phyloP scores from a whole-genome alignment of 2,797 vertebrate genomes.

The Salarias fasciatus region DNA sequence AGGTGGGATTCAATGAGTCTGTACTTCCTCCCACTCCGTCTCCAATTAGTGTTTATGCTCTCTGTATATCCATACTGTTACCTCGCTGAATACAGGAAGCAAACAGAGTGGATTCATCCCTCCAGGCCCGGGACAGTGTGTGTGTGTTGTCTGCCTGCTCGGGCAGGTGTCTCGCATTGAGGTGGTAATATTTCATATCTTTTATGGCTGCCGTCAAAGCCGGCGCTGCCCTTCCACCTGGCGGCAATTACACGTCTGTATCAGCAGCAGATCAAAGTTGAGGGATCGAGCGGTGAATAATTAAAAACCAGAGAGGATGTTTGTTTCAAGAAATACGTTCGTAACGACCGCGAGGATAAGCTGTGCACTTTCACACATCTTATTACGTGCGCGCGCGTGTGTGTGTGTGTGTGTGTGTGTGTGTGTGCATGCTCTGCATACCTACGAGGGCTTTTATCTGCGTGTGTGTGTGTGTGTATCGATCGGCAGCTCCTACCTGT shows the following conservation, averaged over 20 bases:
- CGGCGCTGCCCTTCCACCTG: conserved; percentile 26
- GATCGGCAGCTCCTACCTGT: conserved; percentile 82
- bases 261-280: conserved; percentile 32
- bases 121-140: too few species aligned
- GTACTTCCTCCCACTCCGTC: too few species aligned
- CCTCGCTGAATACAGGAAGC: too few species aligned
- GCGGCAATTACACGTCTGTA: conserved; percentile 37
- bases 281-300: not conserved
- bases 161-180: conserved; percentile 34
- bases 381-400: conserved; percentile 6
- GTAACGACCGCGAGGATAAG: conserved; percentile 13
- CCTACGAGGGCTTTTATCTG: conserved; percentile 16
- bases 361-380: conserved; percentile 3
- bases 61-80: too few species aligned
- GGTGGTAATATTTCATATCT: conserved; percentile 16
- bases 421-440: conserved; percentile 15
- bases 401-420: conserved; percentile 10
- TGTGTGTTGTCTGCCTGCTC: too few species aligned
- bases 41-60: too few species aligned
- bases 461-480: not conserved
- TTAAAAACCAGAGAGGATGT: too few species aligned
- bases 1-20: too few species aligned
- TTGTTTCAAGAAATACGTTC: not conserved
- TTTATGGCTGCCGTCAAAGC: conserved; percentile 45
- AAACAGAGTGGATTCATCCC: too few species aligned